Evolutionary conservation across 2,797 vertebrate species (phyloP).

Genomic region (Thaleichthys pacificus): DNA sequence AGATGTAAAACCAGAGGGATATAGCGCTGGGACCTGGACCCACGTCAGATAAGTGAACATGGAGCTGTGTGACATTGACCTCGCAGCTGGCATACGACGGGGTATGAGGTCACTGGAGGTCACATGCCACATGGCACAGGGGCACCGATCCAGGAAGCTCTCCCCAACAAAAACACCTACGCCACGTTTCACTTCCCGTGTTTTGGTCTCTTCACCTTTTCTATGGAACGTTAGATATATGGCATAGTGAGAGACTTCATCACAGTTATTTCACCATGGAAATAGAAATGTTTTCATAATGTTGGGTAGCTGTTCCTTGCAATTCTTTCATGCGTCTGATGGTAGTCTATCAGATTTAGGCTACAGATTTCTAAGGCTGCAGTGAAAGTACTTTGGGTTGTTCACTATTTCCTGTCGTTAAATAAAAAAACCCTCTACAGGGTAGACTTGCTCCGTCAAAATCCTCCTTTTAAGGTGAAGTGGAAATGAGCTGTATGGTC

Average conservation of each 20-base stretch:
- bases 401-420: too few species aligned
- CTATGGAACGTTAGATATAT: background rate
- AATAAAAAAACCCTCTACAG: too few species aligned
- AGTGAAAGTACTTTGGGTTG: too few species aligned
- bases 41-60: conserved; percentile 21
- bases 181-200: conserved; percentile 44
- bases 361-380: too few species aligned
- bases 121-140: conserved; percentile 51
- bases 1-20: conserved; percentile 24
- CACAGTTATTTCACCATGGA: background rate
- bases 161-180: conserved; percentile 21
- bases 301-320: too few species aligned
- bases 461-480: background rate
- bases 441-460: too few species aligned
- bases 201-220: conserved; percentile 21
- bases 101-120: conserved; percentile 38
- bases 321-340: too few species aligned
- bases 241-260: background rate
- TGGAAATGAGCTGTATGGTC: too few species aligned
- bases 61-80: conserved; percentile 18
- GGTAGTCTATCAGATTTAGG: too few species aligned
- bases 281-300: background rate
- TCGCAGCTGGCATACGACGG: conserved; percentile 14
- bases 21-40: conserved; percentile 18
- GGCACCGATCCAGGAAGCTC: conserved; percentile 46